Evolutionary conservation across 2,888 invertebrate genomes (phyloP), one percentile per base, ranked within the genome.

Genomic region (Zootermopsis nevadensis): DNA sequence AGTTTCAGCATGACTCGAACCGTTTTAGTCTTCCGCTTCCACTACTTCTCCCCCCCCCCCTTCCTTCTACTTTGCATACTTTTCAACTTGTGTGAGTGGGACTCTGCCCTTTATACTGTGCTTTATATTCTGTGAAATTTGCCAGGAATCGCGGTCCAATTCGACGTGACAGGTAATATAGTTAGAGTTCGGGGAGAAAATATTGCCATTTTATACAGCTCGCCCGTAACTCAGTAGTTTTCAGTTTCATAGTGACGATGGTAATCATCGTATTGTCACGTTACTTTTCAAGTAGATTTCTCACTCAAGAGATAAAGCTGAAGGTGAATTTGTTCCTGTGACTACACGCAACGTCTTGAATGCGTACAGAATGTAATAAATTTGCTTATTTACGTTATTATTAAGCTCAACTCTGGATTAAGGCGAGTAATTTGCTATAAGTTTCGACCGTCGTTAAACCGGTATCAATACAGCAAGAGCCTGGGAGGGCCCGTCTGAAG

Each of bases 51-150:
- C 27, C 35, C 35, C 24, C 27, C 42, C 42, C 60, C 27, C n/a
- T 60, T 60, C 60, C 27, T 6, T 35, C 55, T 35, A 66, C 79
- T 79, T 79, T 79, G 79, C 79, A 79, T 79, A 79, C 79, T 79
- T 79, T 79, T 79, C 66, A 79, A 79, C 35, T 79, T 74, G 74
- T 38, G 38, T 74, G 74, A 74, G 38, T 38, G 33, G 22, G 8
- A 4, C 38, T 38, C 38, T 22, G 22, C 38, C 69, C 33, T 30
- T 69, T 69, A 69, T 69, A 7, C 31, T 69, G 33, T 33, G 33
- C 67, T 69, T 69, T 69, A 33, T 69, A 33, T 69, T 69, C 69
- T 69, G 33, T 30, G 27, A 19, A 33, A 69, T 33, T 69, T 33
- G 69, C 30, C 33, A 33, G 4, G 69, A 33, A 69, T 69, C 33